Conservation (phyloP, 2,797 vertebrate genomes). For the Notamacropus eugenii region DNA sequence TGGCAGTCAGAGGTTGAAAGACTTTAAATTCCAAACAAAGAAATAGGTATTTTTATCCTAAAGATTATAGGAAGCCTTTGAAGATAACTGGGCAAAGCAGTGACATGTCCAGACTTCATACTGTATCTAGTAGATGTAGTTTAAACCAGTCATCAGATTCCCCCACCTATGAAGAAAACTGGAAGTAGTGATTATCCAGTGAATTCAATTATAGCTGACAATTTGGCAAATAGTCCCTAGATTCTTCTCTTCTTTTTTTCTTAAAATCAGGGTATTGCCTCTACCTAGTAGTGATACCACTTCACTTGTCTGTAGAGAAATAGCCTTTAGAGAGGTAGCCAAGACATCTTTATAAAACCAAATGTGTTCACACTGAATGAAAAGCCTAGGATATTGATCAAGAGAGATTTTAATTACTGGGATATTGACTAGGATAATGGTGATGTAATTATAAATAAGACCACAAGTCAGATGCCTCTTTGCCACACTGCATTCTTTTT, state of each 20-base stretch:
- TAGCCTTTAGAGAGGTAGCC: constrained; percentile 51
- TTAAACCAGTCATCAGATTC: constrained; percentile 15
- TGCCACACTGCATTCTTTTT: constrained; percentile 61
- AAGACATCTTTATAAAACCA: constrained; percentile 74
- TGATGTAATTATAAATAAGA: constrained; percentile 78
- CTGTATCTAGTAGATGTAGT: not conserved
- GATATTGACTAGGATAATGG: constrained; percentile 77
- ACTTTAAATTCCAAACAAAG: not conserved
- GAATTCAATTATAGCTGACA: not conserved
- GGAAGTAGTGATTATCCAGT: not conserved
- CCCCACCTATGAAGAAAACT: constrained; percentile 28
- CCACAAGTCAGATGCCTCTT: constrained; percentile 51
- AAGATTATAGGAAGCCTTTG: not conserved
- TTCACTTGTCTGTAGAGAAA: constrained; percentile 28
- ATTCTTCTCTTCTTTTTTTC: not conserved
- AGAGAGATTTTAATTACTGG: constrained; percentile 81
- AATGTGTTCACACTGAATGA: constrained; percentile 51
- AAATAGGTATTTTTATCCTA: not conserved
- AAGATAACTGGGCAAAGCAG: not conserved
- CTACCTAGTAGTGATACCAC: not conserved
- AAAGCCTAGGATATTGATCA: constrained; percentile 73
- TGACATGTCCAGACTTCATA: not conserved
- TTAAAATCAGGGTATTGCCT: not conserved
- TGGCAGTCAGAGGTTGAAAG: not conserved
- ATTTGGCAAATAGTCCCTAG: not conserved